Conservation (phyloP, 2,797 vertebrate genomes). For the Anas capensis region DNA sequence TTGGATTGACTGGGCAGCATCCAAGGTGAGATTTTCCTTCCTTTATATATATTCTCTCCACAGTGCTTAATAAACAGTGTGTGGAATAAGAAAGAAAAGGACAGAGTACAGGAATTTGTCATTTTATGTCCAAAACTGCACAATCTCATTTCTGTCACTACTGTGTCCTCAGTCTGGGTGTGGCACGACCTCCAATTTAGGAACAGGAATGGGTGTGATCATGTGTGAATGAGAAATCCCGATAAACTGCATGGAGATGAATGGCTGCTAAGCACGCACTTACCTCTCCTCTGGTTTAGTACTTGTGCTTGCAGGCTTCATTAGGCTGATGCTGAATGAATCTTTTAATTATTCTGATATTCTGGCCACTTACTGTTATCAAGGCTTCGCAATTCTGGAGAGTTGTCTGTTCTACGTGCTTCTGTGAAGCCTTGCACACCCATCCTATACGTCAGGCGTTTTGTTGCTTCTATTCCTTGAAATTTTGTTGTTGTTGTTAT, state of each 20-base stretch:
- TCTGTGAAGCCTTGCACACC: neutral
- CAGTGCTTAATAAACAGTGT: neutral
- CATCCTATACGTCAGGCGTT: neutral
- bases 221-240: too few species aligned
- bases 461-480: neutral
- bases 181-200: rapidly evolving
- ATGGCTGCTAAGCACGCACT: neutral
- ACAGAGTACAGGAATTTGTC: neutral
- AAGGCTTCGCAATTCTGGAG: neutral
- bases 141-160: neutral
- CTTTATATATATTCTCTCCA: neutral
- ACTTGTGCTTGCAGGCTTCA: neutral
- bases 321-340: neutral
- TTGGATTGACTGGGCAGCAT: slow-evolving; percentile 96
- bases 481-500: neutral
- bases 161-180: neutral
- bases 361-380: neutral
- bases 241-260: neutral
- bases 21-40: slow-evolving; percentile 86
- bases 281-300: neutral
- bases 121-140: neutral
- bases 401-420: neutral
- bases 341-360: neutral
- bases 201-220: neutral
- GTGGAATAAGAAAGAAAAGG: neutral